Conservation (phyloP, 92 coral and sea anemone genomes). For the Hydrozoanthus gracilis region DNA sequence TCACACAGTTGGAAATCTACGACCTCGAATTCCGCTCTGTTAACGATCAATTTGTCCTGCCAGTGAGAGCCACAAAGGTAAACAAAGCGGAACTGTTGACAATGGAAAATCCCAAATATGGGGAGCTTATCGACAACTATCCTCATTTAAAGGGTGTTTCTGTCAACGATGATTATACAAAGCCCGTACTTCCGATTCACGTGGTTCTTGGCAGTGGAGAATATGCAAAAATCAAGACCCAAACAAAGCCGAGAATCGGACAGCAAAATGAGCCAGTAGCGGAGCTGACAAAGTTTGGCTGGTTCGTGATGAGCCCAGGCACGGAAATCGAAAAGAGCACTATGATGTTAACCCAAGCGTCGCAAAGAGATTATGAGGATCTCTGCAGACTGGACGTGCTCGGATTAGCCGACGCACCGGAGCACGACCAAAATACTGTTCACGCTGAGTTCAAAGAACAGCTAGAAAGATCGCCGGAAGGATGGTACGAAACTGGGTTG, state of each 20-base stretch:
- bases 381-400: constrained; percentile 59
- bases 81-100: constrained; percentile 66
- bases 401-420: constrained; percentile 57
- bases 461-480: constrained; percentile 57
- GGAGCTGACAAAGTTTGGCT: constrained; percentile 59
- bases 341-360: constrained; percentile 56
- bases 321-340: constrained; percentile 35
- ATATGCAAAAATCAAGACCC: constrained; percentile 54
- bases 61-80: constrained; percentile 65
- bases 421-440: constrained; percentile 60
- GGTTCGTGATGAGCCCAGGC: constrained; percentile 58
- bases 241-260: constrained; percentile 55
- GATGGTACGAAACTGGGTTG: constrained; percentile 67
- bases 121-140: constrained; percentile 46
- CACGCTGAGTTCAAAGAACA: constrained; percentile 56
- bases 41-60: constrained; percentile 57
- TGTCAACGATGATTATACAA: constrained; percentile 60
- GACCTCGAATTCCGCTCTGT: constrained; percentile 53
- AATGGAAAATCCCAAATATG: constrained; percentile 69
- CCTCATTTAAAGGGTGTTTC: constrained; percentile 57
- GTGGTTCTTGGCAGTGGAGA: constrained; percentile 58
- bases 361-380: constrained; percentile 51
- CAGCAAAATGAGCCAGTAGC: constrained; percentile 49
- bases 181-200: constrained; percentile 49
- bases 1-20: constrained; percentile 51